Base-by-base conservation (phyloP, 1,140 invertebrate genomes). In the Paraescarpia echinospica region DNA sequence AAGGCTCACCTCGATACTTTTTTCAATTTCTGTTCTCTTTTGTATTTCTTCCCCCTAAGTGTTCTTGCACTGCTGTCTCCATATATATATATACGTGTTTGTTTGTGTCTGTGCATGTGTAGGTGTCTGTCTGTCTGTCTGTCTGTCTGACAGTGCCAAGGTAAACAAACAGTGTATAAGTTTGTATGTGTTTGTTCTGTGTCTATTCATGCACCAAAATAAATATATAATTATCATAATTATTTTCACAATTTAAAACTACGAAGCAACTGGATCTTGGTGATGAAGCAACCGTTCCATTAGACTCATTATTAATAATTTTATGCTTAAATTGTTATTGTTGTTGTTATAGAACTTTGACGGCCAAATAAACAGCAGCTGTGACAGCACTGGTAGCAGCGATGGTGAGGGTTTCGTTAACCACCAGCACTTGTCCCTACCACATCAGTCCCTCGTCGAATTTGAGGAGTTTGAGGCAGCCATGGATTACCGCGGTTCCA, bases 371-470 rank as follows among this genome's bases (percentile, higher is more conserved):
- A 41, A 41, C 90, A 22, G n/a, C n/a, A 34, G 35, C 34, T 4
- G 22, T 90, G n/a, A 22, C 90, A 90, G 35, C 90, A 90, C 34
- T 12, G 34, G 27, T 27, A 90, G 34, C 89, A 90, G 35, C 27
- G 34, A 90, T 22, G n/a, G 35, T 33, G 90, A 77, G 2, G 22
- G 35, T 18, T 91, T 35, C 31, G 34, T 91, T 27, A 41, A 91
- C 34, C 90, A 91, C 31, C 90, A 91, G 31, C 90, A 91, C 31
- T 22, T 41, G 34, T 91, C 91, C 14, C n/a, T 41, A 14, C 59
- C 91, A 2, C 59, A 77, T 77, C 90, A 93, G n/a, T 93, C 92
- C 27, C 91, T 93, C 22, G 89, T 77, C 1, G 92, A 93, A n/a
- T 93, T 93, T 91, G 90, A 91, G 59, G 90, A 90, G 31, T 51